Evolutionary conservation across 2,113 vertebrate species (phyloP), one percentile per base, ranked within the genome.

Genomic region (Petromus typicus): DNA sequence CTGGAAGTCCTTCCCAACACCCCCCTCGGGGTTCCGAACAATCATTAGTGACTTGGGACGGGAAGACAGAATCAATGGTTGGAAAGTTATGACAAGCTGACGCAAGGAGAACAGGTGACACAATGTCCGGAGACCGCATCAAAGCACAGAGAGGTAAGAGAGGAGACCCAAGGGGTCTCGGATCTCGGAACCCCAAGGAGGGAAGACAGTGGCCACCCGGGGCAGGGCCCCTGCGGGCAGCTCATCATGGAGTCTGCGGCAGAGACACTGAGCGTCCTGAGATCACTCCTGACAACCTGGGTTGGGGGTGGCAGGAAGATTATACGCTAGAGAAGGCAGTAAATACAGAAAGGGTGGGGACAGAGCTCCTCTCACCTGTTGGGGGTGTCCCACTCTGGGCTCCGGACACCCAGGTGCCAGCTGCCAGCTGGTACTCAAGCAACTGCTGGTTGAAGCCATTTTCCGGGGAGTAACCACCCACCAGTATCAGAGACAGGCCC

Each of bases 361-460:
- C 1, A 11, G 22, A 3, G 32, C 13, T 5, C 0, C 4, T 45
- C 5, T 34, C 85, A 99, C 99, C 99, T 97, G 99, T 99, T 0
- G 99, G 99, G 30, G 99, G 99, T 2, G 99, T 99, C 82, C 99
- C 99, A 0, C 98, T 98, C 96, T 99, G 99, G n/a, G 97, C 97
- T n/a, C 98, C 98, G 0, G 98, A 96, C 1, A 98, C 98, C 99
- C 99, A 99, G 94, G 98, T 99, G 95, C 99, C 99, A 7, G 98
- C 97, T 0, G 97, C 97, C 91, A 98, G 97, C 82, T 97, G 99
- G 94, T 99, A 99, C 95, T 99, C 99, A 10, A 99, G 97, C 34
- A 99, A 97, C 69, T 98, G 98, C 95, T 99, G 99, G 97, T 99
- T 99, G 98, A 99, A 99, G 71, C 99, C 99, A 30, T 99, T 99